phyloP scores from a whole-genome alignment of 1,140 invertebrate genomes.

The Cyclina sinensis region DNA sequence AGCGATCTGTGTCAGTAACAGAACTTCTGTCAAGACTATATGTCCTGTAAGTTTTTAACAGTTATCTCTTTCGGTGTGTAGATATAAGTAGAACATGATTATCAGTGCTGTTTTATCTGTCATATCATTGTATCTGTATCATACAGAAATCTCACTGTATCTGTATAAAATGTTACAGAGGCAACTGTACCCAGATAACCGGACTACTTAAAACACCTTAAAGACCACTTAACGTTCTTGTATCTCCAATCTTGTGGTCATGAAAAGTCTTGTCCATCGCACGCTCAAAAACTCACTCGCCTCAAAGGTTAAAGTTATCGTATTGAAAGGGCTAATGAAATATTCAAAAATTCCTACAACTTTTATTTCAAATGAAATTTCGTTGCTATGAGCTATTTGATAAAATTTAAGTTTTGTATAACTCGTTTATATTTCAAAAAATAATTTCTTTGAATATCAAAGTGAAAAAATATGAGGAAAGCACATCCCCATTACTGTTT shows the following conservation, averaged over 20 bases:
- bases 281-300: not conserved
- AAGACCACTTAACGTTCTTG: not conserved
- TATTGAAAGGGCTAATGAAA: not conserved
- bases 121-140: not conserved
- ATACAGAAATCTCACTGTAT: not conserved
- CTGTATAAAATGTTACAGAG: slow-evolving; percentile 6
- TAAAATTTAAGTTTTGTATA: too few species aligned
- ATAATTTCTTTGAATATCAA: too few species aligned
- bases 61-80: too few species aligned
- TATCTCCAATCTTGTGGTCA: not conserved
- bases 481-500: too few species aligned
- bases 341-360: not conserved
- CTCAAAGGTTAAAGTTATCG: not conserved
- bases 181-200: not conserved
- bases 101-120: not conserved
- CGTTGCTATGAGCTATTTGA: too few species aligned
- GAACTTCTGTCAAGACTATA: too few species aligned
- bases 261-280: not conserved
- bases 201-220: not conserved
- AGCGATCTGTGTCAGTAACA: not conserved
- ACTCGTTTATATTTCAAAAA: too few species aligned
- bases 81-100: not conserved
- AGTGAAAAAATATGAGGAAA: too few species aligned
- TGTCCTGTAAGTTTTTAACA: too few species aligned
- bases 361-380: not conserved